Base-by-base conservation (phyloP, 2,113 vertebrate genomes). In the Galeopterus variegatus region DNA sequence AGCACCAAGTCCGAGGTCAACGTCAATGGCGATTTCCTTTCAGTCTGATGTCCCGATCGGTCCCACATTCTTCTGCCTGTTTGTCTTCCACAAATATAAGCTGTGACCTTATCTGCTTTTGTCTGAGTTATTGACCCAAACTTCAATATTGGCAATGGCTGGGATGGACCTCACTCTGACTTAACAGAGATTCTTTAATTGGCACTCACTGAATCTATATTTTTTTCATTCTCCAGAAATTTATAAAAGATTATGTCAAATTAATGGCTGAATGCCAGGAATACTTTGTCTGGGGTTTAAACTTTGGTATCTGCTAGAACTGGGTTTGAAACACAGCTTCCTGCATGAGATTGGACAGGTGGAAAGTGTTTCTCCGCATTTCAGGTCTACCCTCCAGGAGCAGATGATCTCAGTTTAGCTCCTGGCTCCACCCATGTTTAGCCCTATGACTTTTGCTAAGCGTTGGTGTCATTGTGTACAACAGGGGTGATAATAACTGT, bases 401-500 rank as follows among this genome's bases (percentile, higher is more conserved):
- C 33, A 5, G 26, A 15, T 8, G 18, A 12, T 24, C 19, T 9
- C 28, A 0, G 1, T 0, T 23, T 19, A 10, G n/a, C n/a, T 10
- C 18, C 76, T 33, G 4, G 70, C 41, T 60, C 17, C 58, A 1
- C 24, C 1, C 0, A 0, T 1, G 14, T 24, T 24, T 24, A 3
- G 3, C 64, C 3, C 9, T 17, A 3, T 1, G 24, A 15, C 9
- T n/a, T 73, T 54, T 14, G 58, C 58, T 52, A 3, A 93, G 56
- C 18, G 0, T 36, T 6, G 13, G n/a, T 28, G 2, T 36, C 28
- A 1, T 9, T 0, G 1, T 56, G 60, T 1, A 8, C 23, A 6
- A 6, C 0, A 14, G 14, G 54, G 52, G 4, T 21, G 12, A 56
- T 24, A 4, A 36, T 14, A 5, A 65, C 41, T 8, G 8, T 23